These are phyloP conservation scores for Coilia nasus DNA, from an alignment of 2,797 vertebrate species.

Conservation along the genomic window DNA sequence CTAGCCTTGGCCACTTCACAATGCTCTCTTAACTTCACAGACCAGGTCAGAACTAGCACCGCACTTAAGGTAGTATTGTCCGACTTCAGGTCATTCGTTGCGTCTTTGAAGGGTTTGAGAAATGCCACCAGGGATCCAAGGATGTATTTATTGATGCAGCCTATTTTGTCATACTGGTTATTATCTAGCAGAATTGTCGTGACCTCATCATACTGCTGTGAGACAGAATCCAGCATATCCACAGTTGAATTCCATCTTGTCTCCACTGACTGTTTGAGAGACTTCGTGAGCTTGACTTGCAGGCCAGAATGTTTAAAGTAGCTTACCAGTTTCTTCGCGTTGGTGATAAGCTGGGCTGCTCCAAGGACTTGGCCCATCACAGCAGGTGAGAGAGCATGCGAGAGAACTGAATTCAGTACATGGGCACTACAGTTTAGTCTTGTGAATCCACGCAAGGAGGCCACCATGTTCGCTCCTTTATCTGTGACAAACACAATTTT, in stretches of 20 bases:
- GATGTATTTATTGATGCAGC: too few species aligned
- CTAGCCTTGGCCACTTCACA: not conserved
- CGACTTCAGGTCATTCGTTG: not conserved
- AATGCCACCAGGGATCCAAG: too few species aligned
- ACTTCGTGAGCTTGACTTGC: too few species aligned
- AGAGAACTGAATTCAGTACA: too few species aligned
- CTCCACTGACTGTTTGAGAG: too few species aligned
- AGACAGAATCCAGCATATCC: not conserved
- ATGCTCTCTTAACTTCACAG: too few species aligned
- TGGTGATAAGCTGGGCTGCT: not conserved
- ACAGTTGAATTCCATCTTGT: too few species aligned
- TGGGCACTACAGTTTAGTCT: too few species aligned
- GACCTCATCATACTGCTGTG: not conserved
- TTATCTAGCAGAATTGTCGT: not conserved
- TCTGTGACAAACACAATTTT: not conserved
- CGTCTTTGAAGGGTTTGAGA: too few species aligned
- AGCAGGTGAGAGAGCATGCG: not conserved
- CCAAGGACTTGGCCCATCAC: not conserved
- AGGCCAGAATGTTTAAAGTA: too few species aligned
- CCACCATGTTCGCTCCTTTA: not conserved
- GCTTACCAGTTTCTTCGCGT: not conserved
- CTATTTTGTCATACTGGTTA: not conserved
- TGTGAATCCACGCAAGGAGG: not conserved
- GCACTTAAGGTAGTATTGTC: not conserved
- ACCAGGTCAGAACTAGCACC: not conserved